Percentiles rank a stretch among this genome's conserved stretches.
These are phyloP conservation scores for Herminia tarsipennalis DNA, from an alignment of 2,888 invertebrate genomes.

Conservation along the genomic window DNA sequence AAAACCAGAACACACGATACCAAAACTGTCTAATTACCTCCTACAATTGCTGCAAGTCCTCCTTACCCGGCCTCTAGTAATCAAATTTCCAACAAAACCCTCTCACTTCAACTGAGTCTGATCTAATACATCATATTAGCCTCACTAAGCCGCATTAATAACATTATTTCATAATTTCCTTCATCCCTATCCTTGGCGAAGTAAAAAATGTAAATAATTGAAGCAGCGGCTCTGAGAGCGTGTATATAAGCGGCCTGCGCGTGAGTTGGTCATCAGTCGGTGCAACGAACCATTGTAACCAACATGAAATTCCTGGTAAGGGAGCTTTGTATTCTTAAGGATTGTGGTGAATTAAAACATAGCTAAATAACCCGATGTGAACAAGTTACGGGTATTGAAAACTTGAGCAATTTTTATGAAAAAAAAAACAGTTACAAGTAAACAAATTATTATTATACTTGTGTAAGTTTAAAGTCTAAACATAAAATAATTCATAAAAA, in stretches of 20 bases:
- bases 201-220: constrained; percentile 51
- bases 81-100: background rate
- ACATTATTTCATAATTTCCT: constrained; percentile 28
- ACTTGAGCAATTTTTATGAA: too few relatives aligned
- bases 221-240: constrained; percentile 28
- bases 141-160: constrained; percentile 9
- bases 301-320: constrained; percentile 78
- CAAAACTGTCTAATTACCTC: too few relatives aligned
- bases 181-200: constrained; percentile 59
- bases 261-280: constrained; percentile 60
- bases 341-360: constrained; percentile 4
- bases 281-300: constrained; percentile 51
- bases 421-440: too few relatives aligned
- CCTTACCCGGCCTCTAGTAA: too few relatives aligned
- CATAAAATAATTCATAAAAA: too few relatives aligned
- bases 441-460: too few relatives aligned
- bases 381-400: too few relatives aligned
- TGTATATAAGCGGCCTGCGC: constrained; percentile 60
- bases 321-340: constrained; percentile 29
- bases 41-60: too few relatives aligned
- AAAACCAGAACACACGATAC: too few relatives aligned
- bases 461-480: too few relatives aligned
- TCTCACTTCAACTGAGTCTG: background rate
- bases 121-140: background rate
- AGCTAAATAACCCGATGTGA: too few relatives aligned